Evolutionary conservation across 2,113 vertebrate species (phyloP).

Genomic region (Aythya baeri): DNA sequence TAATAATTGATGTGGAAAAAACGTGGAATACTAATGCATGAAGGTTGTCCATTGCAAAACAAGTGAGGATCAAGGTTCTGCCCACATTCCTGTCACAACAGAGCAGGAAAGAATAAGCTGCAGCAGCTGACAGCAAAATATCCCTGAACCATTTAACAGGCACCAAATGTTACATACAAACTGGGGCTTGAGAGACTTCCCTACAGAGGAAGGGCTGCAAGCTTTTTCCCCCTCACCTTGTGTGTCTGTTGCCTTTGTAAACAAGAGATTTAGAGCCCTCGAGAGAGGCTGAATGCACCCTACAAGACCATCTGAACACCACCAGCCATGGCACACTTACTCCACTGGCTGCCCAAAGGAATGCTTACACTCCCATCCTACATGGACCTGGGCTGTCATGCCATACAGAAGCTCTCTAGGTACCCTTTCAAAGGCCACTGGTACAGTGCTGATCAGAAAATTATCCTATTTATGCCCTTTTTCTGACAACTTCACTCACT

Average conservation of each 20-base stretch:
- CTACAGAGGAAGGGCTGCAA: not conserved
- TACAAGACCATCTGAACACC: not conserved
- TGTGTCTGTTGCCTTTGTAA: too few species aligned
- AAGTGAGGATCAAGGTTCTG: not conserved
- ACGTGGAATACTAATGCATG: accelerated
- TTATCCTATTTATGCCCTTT: not conserved
- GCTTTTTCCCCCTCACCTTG: accelerated
- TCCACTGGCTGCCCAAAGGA: not conserved
- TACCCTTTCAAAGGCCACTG: not conserved
- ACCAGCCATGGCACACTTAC: accelerated
- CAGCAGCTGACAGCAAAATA: not conserved
- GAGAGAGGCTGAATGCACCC: accelerated
- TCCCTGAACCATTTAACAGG: not conserved
- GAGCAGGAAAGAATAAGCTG: not conserved
- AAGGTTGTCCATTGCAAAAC: not conserved
- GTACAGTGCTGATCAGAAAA: not conserved
- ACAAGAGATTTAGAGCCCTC: not conserved
- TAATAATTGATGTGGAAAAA: not conserved
- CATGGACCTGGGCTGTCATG: accelerated
- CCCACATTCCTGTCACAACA: accelerated
- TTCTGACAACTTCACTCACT: not conserved
- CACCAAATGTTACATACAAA: not conserved
- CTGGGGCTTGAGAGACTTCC: not conserved
- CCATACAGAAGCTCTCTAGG: not conserved
- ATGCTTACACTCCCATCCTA: not conserved